Conservation (phyloP, 2,113 vertebrate genomes). For the Xyliphius kryptos region DNA sequence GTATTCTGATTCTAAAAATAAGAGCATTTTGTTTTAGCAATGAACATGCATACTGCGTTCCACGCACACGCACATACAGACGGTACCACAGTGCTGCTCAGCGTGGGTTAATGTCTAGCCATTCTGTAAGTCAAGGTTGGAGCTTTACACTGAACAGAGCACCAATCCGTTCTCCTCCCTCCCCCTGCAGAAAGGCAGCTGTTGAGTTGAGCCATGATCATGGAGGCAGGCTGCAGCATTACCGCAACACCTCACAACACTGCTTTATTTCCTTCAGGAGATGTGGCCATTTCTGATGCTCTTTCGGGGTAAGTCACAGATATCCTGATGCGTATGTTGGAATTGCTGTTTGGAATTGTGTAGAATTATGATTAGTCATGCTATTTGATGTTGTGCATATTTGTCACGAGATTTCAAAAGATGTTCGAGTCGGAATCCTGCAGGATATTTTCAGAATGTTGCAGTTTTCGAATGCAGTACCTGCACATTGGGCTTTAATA, state of each 20-base stretch:
- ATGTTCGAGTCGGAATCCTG: constrained; percentile 7
- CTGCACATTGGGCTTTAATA: too few species aligned
- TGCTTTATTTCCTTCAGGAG: constrained; percentile 55
- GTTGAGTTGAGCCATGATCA: constrained; percentile 63
- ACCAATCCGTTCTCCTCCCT: constrained; percentile 32
- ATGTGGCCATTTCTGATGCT: constrained; percentile 60
- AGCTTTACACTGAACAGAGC: constrained; percentile 32
- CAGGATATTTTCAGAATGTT: too few species aligned
- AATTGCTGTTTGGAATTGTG: too few species aligned
- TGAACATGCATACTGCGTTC: too few species aligned
- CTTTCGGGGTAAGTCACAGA: constrained; percentile 61
- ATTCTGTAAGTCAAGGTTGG: constrained; percentile 35
- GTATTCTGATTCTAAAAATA: too few species aligned
- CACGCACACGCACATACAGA: background rate
- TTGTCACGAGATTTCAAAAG: constrained; percentile 9
- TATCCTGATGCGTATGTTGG: background rate
- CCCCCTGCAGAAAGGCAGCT: constrained; percentile 55
- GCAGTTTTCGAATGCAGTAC: background rate
- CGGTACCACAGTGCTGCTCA: constrained; percentile 22
- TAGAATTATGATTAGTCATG: constrained; percentile 31
- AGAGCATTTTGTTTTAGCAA: too few species aligned
- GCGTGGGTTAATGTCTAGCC: constrained; percentile 51
- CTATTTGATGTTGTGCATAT: background rate
- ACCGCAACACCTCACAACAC: constrained; percentile 63
- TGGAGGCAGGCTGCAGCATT: constrained; percentile 65